A percentile compares a stretch with the other conserved stretches of the same genome.
Conservation (phyloP, 2,797 vertebrate species). For the Lates japonicus region DNA sequence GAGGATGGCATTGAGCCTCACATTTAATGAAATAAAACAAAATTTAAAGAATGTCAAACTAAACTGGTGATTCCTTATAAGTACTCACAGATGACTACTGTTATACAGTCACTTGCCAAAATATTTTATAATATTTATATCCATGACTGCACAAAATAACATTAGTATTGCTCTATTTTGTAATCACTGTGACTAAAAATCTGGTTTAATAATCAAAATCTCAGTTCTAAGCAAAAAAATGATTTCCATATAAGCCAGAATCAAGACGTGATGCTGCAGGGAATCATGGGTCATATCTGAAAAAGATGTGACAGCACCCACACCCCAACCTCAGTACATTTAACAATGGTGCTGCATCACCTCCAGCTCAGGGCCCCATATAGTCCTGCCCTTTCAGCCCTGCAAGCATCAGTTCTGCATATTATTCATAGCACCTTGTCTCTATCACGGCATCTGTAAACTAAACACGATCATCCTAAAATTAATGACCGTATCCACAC, state of each 20-base stretch:
- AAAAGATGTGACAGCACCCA: constrained; percentile 59
- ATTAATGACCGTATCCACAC: constrained; percentile 82
- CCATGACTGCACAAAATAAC: not conserved
- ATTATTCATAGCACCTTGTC: constrained; percentile 80
- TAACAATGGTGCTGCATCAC: constrained; percentile 59
- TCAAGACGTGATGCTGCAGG: constrained; percentile 49
- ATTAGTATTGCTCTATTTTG: no score
- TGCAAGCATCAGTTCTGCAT: constrained; percentile 53
- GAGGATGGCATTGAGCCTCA: no score
- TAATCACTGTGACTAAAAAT: not conserved
- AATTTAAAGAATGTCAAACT: no score
- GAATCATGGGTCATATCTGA: constrained; percentile 66
- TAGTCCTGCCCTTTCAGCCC: constrained; percentile 66
- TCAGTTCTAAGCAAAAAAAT: not conserved
- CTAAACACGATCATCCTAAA: constrained; percentile 80
- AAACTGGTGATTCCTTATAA: no score
- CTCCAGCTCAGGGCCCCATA: constrained; percentile 53
- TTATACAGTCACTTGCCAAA: not conserved
- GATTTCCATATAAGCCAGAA: constrained; percentile 9
- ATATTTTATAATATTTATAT: not conserved
- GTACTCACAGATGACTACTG: not conserved
- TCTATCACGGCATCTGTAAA: constrained; percentile 77
- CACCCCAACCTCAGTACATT: constrained; percentile 4
- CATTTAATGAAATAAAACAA: not conserved
- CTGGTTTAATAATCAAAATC: not conserved